These are phyloP conservation scores for Andrena dorsata DNA, from an alignment of 2,888 invertebrate genomes.

Conservation along the genomic window DNA sequence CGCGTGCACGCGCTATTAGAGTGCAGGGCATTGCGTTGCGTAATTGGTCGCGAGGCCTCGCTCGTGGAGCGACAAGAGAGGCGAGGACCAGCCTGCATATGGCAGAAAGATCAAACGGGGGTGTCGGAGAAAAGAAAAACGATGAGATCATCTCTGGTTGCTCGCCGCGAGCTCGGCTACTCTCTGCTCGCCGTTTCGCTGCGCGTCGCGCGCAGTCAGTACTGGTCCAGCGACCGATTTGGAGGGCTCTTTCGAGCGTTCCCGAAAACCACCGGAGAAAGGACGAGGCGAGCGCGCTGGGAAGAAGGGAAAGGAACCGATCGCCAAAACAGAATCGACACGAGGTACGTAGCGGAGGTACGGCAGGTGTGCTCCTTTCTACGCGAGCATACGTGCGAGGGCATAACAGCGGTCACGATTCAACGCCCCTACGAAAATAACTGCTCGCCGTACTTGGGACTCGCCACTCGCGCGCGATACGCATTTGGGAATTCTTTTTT, in stretches of 20 bases:
- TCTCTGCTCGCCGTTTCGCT: slow-evolving; percentile 10
- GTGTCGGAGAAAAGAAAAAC: slow-evolving; percentile 76
- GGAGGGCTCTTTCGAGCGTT: slow-evolving; percentile 67
- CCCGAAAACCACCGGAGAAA: slow-evolving; percentile 42
- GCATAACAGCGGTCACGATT: background rate
- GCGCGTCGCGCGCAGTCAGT: slow-evolving; percentile 66
- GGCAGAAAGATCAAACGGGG: slow-evolving; percentile 77
- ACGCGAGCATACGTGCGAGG: background rate
- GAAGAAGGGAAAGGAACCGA: slow-evolving; percentile 26
- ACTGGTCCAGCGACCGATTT: slow-evolving; percentile 77
- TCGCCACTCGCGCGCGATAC: background rate
- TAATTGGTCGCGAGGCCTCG: slow-evolving; percentile 42
- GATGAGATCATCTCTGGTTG: slow-evolving; percentile 79
- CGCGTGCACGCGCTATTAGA: slow-evolving; percentile 3
- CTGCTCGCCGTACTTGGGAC: background rate
- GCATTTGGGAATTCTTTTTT: background rate
- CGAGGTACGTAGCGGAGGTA: slow-evolving; percentile 45
- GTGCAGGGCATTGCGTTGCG: slow-evolving; percentile 52
- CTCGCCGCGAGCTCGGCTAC: slow-evolving; percentile 18
- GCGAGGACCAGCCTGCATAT: slow-evolving; percentile 61
- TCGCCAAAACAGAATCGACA: slow-evolving; percentile 17
- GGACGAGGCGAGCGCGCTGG: slow-evolving; percentile 19
- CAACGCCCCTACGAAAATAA: slow-evolving; percentile 31
- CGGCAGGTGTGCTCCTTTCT: slow-evolving; percentile 17
- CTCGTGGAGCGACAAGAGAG: slow-evolving; percentile 28